Evolutionary conservation across 2,113 vertebrate genomes (phyloP).

Genomic region (Pteruthius melanotis): DNA sequence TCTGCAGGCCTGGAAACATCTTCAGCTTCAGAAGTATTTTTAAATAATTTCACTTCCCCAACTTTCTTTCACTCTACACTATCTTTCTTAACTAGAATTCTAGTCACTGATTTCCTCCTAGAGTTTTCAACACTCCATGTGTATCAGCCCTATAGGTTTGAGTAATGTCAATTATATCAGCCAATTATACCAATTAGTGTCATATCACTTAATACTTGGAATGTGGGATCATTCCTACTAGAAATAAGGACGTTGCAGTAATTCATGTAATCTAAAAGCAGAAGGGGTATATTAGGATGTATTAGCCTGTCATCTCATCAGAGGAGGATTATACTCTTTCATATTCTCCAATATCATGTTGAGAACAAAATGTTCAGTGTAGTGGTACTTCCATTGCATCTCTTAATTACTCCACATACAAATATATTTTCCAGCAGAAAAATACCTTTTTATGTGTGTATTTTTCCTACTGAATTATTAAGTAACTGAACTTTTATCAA

Average conservation of each 20-base stretch:
- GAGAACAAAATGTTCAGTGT: not conserved
- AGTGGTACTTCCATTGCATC: rapidly evolving
- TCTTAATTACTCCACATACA: not conserved
- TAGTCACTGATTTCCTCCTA: not conserved
- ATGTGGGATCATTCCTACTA: not conserved
- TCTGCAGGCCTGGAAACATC: not conserved
- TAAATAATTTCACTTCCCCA: not conserved
- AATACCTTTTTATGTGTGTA: not conserved
- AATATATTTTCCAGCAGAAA: not conserved
- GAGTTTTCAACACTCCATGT: not conserved
- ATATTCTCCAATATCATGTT: not conserved
- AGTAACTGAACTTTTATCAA: not conserved
- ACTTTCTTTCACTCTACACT: not conserved
- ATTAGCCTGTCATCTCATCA: not conserved
- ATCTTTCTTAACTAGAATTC: not conserved
- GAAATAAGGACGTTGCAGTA: not conserved
- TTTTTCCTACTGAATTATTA: not conserved
- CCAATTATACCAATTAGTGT: not conserved
- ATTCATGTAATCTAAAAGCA: not conserved
- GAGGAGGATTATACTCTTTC: not conserved
- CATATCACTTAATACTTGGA: slow-evolving; percentile 21
- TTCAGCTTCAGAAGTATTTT: not conserved
- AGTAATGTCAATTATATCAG: not conserved
- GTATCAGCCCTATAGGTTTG: not conserved
- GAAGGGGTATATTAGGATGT: not conserved